Evolutionary conservation across 2,888 invertebrate genomes (phyloP), one percentile per base, ranked within the genome.

Genomic region (Polyommatus iphigenia): DNA sequence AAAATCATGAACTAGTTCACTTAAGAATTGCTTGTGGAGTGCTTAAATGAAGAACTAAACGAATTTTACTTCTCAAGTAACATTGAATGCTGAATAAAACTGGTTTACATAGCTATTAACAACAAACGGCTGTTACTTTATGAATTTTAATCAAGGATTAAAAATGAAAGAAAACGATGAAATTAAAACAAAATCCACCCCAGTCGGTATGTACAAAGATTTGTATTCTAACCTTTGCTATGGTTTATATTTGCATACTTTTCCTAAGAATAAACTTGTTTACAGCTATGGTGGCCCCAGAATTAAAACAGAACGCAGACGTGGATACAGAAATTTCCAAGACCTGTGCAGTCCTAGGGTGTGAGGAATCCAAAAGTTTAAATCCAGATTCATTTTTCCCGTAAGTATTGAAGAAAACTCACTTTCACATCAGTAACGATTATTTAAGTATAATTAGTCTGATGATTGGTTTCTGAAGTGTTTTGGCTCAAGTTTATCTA

Each of bases 251-350:
- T 72, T 20, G 32, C 18, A 32, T 36, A 57, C 3, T 78, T 24
- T 77, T 71, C 46, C 46, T 76, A 20, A 46, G 3, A 73, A 41
- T 5, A 15, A 41, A 46, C 13, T 54, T 75, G 32, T 73, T 82
- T 84, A 46, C 84, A 94, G 93, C 93, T n/a, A 94, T 90, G 91
- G 94, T 93, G 79, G 94, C 93, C 32, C 93, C 93, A 7, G 93
- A 93, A 84, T 80, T 92, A 15, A 93, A 93, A 83, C 93, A 92
- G 78, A 89, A 85, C 80, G 83, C 87, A 0, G 93, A 91, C 78
- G 84, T 83, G 3, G 84, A 91, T 78, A 88, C 89, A 71, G 91
- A 90, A 82, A 94, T 93, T 59, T 89, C 91, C 0, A 93, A 92
- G 80, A 88, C 91, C 5, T 94, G 94, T 86, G 93, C 93, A 32